A percentile compares a stretch with the other conserved stretches of the same genome.
Conservation (phyloP, 2,888 invertebrate genomes). For the Choristoneura rosaceana region DNA sequence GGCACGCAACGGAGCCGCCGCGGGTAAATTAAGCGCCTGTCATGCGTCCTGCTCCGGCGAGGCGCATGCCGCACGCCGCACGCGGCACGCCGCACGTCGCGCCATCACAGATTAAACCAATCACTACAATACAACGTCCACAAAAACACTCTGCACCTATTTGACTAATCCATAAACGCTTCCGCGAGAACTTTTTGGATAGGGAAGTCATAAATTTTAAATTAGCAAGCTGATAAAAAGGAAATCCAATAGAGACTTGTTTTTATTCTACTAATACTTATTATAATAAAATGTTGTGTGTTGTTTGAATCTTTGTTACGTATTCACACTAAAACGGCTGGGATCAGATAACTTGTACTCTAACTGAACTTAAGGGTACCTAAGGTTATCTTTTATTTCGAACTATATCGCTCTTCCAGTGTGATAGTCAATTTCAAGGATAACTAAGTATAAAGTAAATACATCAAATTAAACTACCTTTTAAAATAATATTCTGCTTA, state of each 20-base stretch:
- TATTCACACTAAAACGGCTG: too few species aligned
- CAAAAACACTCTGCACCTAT: slow-evolving; percentile 39
- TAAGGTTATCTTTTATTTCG: too few species aligned
- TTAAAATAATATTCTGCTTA: too few species aligned
- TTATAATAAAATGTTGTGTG: too few species aligned
- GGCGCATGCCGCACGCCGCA: slow-evolving; percentile 52
- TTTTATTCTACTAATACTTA: neutral
- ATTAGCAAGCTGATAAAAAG: slow-evolving; percentile 32
- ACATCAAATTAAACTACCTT: too few species aligned
- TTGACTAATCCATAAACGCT: slow-evolving; percentile 40
- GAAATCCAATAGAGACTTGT: slow-evolving; percentile 18
- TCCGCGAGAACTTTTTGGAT: slow-evolving; percentile 32
- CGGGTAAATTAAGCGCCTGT: slow-evolving; percentile 75
- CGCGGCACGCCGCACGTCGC: slow-evolving; percentile 46
- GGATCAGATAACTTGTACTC: too few species aligned
- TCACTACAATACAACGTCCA: slow-evolving; percentile 49
- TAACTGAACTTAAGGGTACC: too few species aligned
- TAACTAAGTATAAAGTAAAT: too few species aligned
- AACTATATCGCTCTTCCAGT: too few species aligned
- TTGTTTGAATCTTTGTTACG: too few species aligned
- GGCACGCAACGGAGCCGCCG: slow-evolving; percentile 66
- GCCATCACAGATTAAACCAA: slow-evolving; percentile 63
- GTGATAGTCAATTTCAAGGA: too few species aligned
- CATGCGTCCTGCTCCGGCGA: slow-evolving; percentile 67
- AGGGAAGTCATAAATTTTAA: slow-evolving; percentile 33